Conservation (phyloP, 2,797 vertebrate genomes). For the Halcyon leucocephala region DNA sequence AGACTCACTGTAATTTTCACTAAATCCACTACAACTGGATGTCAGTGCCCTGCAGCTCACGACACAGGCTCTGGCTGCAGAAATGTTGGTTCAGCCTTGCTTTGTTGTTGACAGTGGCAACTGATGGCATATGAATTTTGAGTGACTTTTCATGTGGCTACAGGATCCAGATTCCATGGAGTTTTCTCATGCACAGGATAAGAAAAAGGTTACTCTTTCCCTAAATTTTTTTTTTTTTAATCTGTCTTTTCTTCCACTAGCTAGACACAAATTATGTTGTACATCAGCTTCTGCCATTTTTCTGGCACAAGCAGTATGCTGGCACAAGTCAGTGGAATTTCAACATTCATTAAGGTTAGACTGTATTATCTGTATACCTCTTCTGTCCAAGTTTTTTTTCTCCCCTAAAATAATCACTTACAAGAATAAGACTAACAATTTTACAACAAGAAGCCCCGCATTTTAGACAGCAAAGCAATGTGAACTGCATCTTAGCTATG, state of each 20-base stretch:
- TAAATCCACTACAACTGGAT: not conserved
- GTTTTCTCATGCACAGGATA: not conserved
- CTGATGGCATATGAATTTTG: not conserved
- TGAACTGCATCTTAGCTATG: not conserved
- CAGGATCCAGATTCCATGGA: not conserved
- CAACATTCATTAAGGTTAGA: constrained; percentile 4
- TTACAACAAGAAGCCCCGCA: not conserved
- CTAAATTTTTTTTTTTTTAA: not conserved
- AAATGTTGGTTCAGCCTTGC: not conserved
- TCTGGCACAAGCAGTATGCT: not conserved
- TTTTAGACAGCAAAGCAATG: not conserved
- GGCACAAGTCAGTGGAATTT: constrained; percentile 10
- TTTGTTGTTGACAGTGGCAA: not conserved
- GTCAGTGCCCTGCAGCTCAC: not conserved
- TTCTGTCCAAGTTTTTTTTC: not conserved
- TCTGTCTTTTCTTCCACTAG: not conserved
- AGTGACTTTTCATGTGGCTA: not conserved
- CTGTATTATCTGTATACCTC: not conserved
- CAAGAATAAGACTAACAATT: not conserved
- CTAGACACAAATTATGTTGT: not conserved
- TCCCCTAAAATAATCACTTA: not conserved
- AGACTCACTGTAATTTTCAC: not conserved
- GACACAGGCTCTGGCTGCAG: not conserved
- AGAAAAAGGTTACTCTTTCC: not conserved
- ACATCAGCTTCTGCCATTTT: constrained; percentile 20